phyloP scores from a whole-genome alignment of 2,113 vertebrate species.

The Paralichthys olivaceus region DNA sequence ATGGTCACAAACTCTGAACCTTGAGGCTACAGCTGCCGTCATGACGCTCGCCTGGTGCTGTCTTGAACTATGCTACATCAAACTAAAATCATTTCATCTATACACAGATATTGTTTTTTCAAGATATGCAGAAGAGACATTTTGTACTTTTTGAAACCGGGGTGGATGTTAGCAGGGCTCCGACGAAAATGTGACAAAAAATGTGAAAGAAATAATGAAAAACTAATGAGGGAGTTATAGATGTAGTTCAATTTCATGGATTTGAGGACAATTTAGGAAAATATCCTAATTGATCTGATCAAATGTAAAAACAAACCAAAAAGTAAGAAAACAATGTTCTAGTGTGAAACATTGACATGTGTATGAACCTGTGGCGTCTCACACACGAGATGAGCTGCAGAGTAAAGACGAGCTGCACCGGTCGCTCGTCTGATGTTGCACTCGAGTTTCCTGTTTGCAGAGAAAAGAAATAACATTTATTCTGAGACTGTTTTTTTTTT shows the following conservation, averaged over 20 bases:
- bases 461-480: slow-evolving; percentile 25
- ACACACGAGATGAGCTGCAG: background rate
- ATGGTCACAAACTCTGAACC: slow-evolving; percentile 57
- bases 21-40: slow-evolving; percentile 58
- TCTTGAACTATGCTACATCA: slow-evolving; percentile 67
- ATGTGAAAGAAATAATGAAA: background rate
- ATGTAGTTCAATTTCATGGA: slow-evolving; percentile 12
- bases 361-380: slow-evolving; percentile 16
- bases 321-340: background rate
- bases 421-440: slow-evolving; percentile 33
- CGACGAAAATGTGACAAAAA: background rate
- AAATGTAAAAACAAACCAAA: slow-evolving; percentile 13
- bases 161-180: slow-evolving; percentile 12
- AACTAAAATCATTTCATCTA: slow-evolving; percentile 15
- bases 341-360: background rate
- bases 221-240: slow-evolving; percentile 8
- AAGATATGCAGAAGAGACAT: slow-evolving; percentile 47
- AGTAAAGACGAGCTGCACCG: slow-evolving; percentile 35
- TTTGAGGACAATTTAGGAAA: no score
- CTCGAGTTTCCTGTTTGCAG: slow-evolving; percentile 39
- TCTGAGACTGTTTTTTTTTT: slow-evolving; percentile 15
- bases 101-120: slow-evolving; percentile 10
- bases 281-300: background rate
- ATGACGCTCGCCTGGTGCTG: slow-evolving; percentile 72
- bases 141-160: slow-evolving; percentile 42